Evolutionary conservation across 1,140 invertebrate genomes (phyloP).

Genomic region (Musca vetustissima): DNA sequence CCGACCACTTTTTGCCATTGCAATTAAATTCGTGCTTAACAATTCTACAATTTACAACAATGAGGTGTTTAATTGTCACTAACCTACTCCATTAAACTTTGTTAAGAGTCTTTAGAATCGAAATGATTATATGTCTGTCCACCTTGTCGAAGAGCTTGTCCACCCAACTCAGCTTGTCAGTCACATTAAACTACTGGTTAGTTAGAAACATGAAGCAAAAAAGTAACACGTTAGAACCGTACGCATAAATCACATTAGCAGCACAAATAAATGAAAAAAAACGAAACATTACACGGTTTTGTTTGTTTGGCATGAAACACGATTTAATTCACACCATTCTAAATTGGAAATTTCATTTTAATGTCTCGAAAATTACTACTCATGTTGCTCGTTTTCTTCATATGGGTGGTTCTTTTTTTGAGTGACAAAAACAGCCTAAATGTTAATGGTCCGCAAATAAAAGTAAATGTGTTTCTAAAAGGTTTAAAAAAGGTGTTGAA

Average conservation of each 20-base stretch:
- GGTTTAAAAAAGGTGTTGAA: slow-evolving; percentile 5
- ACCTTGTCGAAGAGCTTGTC: too few species aligned
- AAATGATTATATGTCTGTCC: neutral
- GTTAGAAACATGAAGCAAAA: neutral
- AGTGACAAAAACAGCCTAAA: too few species aligned
- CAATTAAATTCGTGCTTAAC: too few species aligned
- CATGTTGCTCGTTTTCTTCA: neutral
- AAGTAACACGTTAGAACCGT: slow-evolving; percentile 4
- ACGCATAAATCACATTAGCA: too few species aligned
- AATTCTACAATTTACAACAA: too few species aligned
- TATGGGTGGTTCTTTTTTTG: neutral
- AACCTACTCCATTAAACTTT: slow-evolving; percentile 21
- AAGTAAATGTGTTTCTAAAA: slow-evolving; percentile 12
- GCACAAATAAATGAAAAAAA: too few species aligned
- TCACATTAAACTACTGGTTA: too few species aligned
- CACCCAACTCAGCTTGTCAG: too few species aligned
- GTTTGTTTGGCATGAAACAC: too few species aligned
- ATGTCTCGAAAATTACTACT: neutral
- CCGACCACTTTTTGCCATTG: too few species aligned
- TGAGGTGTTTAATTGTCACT: neutral
- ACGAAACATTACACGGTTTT: too few species aligned
- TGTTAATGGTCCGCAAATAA: too few species aligned
- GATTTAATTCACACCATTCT: slow-evolving; percentile 3
- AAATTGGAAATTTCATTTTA: neutral
- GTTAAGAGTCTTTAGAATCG: neutral